Evolutionary conservation across 64 coral and sea anemone genomes (phyloP).

Genomic region (Astreopora myriophthalma): DNA sequence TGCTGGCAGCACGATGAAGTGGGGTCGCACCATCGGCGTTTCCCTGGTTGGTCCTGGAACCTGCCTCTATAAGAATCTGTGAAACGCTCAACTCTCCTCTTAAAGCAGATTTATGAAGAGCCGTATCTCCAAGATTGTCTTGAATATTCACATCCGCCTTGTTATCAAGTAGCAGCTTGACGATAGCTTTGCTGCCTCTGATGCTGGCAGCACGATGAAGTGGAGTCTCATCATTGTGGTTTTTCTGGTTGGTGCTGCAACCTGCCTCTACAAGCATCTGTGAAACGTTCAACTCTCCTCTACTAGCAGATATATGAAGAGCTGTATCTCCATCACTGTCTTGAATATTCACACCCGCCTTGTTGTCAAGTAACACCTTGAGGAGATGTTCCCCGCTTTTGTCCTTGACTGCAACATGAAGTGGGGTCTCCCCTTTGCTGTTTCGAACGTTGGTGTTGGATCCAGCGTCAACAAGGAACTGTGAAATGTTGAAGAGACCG

Average conservation of each 20-base stretch:
- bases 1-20: neutral
- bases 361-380: neutral
- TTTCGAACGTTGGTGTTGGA: neutral
- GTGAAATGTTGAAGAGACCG: neutral
- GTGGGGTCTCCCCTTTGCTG: neutral
- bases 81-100: too few relatives aligned
- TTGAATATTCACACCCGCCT: neutral
- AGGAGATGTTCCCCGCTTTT: neutral
- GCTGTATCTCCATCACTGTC: neutral
- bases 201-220: too few relatives aligned
- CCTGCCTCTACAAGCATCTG: too few relatives aligned
- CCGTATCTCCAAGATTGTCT: too few relatives aligned
- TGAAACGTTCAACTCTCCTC: neutral
- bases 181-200: too few relatives aligned
- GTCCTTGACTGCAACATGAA: neutral
- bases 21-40: neutral
- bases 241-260: too few relatives aligned
- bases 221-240: too few relatives aligned
- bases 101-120: too few relatives aligned
- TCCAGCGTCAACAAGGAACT: neutral
- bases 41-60: neutral
- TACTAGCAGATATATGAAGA: neutral
- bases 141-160: too few relatives aligned
- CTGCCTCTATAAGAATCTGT: neutral
- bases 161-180: too few relatives aligned